Evolutionary conservation across 1,140 invertebrate genomes (phyloP).

Genomic region (Drosophila ironensis): DNA sequence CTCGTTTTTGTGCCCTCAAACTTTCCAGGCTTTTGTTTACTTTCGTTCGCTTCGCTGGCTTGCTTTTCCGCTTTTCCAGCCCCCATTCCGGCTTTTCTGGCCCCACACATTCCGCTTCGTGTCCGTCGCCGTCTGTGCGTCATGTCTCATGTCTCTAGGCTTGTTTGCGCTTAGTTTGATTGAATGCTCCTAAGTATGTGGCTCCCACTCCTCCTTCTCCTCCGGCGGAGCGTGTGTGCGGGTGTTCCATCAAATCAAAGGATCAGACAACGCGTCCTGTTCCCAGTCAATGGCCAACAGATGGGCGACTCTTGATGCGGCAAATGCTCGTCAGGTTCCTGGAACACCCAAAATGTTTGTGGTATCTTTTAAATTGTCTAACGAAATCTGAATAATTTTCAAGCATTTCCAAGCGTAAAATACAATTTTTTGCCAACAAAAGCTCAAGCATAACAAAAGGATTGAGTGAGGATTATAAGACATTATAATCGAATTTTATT

Average conservation of each 20-base stretch:
- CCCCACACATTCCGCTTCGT: neutral
- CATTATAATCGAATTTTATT: too few relatives aligned
- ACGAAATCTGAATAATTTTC: too few relatives aligned
- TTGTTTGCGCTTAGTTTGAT: slow-evolving; percentile 70
- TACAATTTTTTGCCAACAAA: too few relatives aligned
- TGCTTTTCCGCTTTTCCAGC: slow-evolving; percentile 35
- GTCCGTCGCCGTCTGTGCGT: neutral
- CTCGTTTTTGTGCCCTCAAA: neutral
- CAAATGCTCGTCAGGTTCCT: neutral
- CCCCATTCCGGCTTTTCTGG: neutral
- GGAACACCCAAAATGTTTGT: too few relatives aligned
- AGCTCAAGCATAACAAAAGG: too few relatives aligned
- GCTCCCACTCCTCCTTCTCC: neutral
- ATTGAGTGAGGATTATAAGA: too few relatives aligned
- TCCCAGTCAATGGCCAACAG: slow-evolving; percentile 5
- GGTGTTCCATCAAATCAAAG: slow-evolving; percentile 51
- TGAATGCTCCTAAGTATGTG: slow-evolving; percentile 51
- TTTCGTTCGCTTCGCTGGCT: slow-evolving; percentile 68
- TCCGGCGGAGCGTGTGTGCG: slow-evolving; percentile 4
- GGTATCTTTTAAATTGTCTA: too few relatives aligned
- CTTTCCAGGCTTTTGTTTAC: slow-evolving; percentile 60
- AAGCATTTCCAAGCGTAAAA: too few relatives aligned
- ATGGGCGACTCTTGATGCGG: neutral
- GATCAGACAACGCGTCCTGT: slow-evolving; percentile 52
- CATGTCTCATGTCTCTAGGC: slow-evolving; percentile 29